Evolutionary conservation across 2,113 vertebrate genomes (phyloP), one percentile per base, ranked within the genome.

Genomic region (Catagonus wagneri): DNA sequence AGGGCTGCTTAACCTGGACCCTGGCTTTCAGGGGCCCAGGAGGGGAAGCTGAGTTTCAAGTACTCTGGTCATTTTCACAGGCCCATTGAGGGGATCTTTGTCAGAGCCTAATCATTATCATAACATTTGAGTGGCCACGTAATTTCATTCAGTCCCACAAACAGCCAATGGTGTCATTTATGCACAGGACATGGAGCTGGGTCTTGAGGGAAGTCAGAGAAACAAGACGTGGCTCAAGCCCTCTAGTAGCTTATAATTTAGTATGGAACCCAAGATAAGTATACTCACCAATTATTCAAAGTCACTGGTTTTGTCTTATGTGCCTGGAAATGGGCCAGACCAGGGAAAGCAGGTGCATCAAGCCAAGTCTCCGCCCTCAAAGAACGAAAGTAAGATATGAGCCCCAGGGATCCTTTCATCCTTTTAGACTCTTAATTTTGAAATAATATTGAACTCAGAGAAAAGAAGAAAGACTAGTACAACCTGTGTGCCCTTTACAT

Each of bases 1-100:
- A 94, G 79, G 60, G 58, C 94, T 79, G 80, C 94, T 96, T 94
- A 96, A 94, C 93, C 96, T 89, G 95, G 86, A 94, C 94, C 96
- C 76, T 27, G 83, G 96, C 96, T 93, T 96, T 95, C 96, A 91
- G 1, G 56, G 81, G 79, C 92, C 89, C 89, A 72, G 83, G 90
- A 90, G 95, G 75, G 52, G 74, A 68, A 58, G 81, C 58, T n/a
- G 56, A 90, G 79, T 79, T 89, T 96, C 92, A 94, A 96, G 94
- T 36, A 44, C 90, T 60, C 19, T 23, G 50, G 50, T 90, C 84
- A 92, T 97, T 95, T 88, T 92, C 92, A 84, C 68, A 90, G 83
- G 87, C 89, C 68, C 68, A 22, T 83, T 85, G 93, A 92, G n/a
- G 50, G 71, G 65, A 93, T 93, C 84, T 97, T 80, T 94, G 92